Evolutionary conservation across 2,113 vertebrate genomes (phyloP).

Genomic region (Casuarius casuarius): DNA sequence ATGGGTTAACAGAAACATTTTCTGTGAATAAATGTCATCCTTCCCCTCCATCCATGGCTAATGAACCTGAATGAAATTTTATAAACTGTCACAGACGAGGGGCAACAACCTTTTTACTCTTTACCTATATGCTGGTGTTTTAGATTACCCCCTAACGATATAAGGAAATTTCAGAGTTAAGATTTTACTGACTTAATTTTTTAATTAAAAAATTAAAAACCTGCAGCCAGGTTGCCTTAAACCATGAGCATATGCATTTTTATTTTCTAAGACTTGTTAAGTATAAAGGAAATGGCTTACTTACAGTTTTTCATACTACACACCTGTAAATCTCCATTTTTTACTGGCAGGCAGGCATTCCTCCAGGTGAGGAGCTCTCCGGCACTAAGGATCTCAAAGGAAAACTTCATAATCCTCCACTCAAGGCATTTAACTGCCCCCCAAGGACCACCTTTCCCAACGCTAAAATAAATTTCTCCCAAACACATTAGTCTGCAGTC

Average conservation of each 20-base stretch:
- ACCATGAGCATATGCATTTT: fast-evolving
- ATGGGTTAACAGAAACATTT: not conserved
- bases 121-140: not conserved
- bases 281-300: not conserved
- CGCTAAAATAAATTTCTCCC: not conserved
- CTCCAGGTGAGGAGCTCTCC: not conserved
- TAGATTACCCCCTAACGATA: not conserved
- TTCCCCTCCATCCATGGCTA: not conserved
- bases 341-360: not conserved
- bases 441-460: not conserved
- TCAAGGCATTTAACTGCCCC: not conserved
- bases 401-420: not conserved
- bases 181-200: not conserved
- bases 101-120: not conserved
- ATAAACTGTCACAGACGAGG: not conserved
- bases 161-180: not conserved
- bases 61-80: not conserved
- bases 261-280: not conserved
- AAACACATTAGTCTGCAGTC: not conserved
- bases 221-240: not conserved
- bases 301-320: not conserved
- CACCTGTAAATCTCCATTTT: not conserved
- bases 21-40: not conserved
- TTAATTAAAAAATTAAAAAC: not conserved
- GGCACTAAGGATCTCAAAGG: not conserved